Evolutionary conservation across 2,797 vertebrate genomes (phyloP), one percentile per base, ranked within the genome.

Genomic region (Paramormyrops hopkinsi): DNA sequence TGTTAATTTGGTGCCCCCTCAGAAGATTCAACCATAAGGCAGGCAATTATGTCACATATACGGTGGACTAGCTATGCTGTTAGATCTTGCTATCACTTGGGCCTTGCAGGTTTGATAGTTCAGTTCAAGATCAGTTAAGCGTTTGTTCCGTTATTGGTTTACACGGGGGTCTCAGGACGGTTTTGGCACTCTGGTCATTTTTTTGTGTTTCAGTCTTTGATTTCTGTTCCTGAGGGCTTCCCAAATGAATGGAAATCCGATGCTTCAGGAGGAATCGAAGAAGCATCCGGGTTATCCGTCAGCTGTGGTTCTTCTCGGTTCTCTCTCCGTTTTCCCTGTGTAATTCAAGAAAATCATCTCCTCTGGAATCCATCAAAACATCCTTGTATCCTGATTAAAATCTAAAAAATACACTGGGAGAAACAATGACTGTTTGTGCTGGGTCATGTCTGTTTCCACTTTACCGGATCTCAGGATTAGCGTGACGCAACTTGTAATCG

Each of bases 401-500:
- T 89, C 88, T 69, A n/a, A 86, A 86, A 86, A 51, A 89, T 33
- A 91, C 89, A 65, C 44, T 1, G 4, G 89, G 90, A 92, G 91
- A 89, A 14, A 89, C 84, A 3, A 91, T 90, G n/a, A 90, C 86
- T 90, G 90, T 88, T 87, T 86, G 46, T 86, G 84, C 84, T 51
- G 46, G 86, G 88, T 89, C 53, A 83, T 41, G 9, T 46, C 89
- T 19, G 22, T 91, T 90, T 88, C 90, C 29, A 69, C 92, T 92
- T 88, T 88, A 82, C 59, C 85, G 22, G 89, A 90, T 92, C 90
- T 92, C 91, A 93, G 59, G 87, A 95, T 95, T 94, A 93, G 91
- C 89, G 53, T 91, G 92, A 93, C 91, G 92, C 94, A 94, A 93
- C 92, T 92, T 92, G 56, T 22, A 93, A 94, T 94, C 94, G 94